Percentiles rank a stretch among this genome's conserved stretches.
Evolutionary conservation across 2,113 vertebrate species (phyloP).

Genomic region (Melanocharis versteri): DNA sequence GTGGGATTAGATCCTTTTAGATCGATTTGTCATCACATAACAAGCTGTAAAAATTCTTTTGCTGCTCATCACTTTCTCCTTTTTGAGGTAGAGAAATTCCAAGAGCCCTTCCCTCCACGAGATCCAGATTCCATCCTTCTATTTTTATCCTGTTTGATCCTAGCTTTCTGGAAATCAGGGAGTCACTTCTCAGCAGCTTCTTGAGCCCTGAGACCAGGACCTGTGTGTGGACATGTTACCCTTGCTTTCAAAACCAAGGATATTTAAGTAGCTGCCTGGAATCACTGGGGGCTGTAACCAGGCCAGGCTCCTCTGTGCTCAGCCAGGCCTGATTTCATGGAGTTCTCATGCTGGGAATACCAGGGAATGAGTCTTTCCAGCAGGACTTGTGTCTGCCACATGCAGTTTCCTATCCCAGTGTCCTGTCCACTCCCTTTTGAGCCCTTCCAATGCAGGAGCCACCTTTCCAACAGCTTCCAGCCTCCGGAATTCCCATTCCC

Average conservation of each 20-base stretch:
- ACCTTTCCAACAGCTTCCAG: not conserved
- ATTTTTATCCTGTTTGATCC: not conserved
- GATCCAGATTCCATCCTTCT: not conserved
- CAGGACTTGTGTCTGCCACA: not conserved
- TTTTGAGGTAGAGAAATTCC: not conserved
- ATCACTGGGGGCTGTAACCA: not conserved
- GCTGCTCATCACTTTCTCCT: not conserved
- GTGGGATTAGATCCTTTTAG: not conserved
- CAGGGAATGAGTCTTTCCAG: not conserved
- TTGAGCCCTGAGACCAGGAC: not conserved
- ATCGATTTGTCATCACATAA: not conserved
- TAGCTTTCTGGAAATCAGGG: not conserved
- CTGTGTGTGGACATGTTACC: not conserved
- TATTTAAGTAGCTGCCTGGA: not conserved
- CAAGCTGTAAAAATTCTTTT: not conserved
- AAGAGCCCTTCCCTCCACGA: not conserved
- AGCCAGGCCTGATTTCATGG: not conserved
- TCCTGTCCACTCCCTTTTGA: not conserved
- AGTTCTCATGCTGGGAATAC: not conserved
- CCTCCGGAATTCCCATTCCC: not conserved
- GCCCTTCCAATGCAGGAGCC: not conserved
- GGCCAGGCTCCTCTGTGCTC: not conserved
- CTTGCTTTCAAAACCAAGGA: not conserved
- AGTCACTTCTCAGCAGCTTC: not conserved
- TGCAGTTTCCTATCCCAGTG: not conserved